Conservation (phyloP, 1,140 invertebrate genomes). For the Xylocopa sonorina region DNA sequence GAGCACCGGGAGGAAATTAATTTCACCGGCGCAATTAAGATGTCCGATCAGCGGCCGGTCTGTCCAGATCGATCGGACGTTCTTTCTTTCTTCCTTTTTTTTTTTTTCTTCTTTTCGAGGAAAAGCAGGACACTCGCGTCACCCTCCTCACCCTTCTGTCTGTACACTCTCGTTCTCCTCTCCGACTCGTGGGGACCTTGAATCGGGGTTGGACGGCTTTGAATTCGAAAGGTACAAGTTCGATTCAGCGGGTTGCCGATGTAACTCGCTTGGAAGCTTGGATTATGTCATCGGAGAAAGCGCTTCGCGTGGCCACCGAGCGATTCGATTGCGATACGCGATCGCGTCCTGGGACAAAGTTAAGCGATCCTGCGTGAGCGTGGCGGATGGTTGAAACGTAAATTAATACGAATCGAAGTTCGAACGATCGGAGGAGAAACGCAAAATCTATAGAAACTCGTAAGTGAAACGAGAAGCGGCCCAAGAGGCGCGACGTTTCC, state of each 20-base stretch:
- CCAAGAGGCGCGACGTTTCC: slow-evolving; percentile 6
- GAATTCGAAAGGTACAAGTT: not conserved
- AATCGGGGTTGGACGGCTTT: not conserved
- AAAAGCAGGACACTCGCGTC: not conserved
- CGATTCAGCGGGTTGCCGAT: not conserved
- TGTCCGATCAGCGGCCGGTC: slow-evolving; percentile 26
- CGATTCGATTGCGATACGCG: no score
- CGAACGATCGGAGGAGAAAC: no score
- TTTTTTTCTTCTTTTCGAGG: no score
- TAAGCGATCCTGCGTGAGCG: no score
- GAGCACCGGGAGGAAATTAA: slow-evolving; percentile 43
- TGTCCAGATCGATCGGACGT: slow-evolving; percentile 30
- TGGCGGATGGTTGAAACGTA: no score
- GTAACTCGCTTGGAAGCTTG: not conserved
- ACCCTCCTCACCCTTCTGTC: not conserved
- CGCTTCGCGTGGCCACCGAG: no score
- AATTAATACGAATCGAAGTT: no score
- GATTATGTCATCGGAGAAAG: slow-evolving; percentile 4
- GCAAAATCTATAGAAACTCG: no score
- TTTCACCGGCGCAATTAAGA: slow-evolving; percentile 49
- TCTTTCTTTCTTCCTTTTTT: no score
- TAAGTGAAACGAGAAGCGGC: not conserved
- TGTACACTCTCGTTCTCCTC: no score
- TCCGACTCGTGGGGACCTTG: not conserved
- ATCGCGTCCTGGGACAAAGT: no score